Conservation (phyloP, 2,797 vertebrate genomes). For the Peromyscus nudipes region DNA sequence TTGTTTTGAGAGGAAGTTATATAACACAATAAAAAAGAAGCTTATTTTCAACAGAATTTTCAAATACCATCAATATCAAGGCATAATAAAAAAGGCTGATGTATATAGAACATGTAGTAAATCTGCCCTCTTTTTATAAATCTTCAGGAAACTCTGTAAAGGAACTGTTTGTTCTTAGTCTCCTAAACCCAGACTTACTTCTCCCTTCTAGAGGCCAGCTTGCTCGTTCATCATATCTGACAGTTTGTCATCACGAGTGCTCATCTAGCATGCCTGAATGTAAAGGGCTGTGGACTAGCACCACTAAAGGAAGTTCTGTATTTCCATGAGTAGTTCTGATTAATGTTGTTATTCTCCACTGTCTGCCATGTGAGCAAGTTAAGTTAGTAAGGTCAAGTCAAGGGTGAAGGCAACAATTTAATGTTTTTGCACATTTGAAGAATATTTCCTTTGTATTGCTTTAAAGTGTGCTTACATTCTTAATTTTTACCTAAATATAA, state of each 20-base stretch:
- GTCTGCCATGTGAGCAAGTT: neutral
- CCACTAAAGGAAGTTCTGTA: neutral
- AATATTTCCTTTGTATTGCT: constrained; percentile 10
- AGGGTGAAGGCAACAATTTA: neutral
- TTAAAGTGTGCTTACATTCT: constrained; percentile 28
- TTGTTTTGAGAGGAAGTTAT: constrained; percentile 62
- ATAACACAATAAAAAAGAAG: neutral
- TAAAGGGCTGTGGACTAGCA: constrained; percentile 24
- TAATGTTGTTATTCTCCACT: neutral
- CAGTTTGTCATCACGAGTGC: neutral
- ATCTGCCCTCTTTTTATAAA: constrained; percentile 6
- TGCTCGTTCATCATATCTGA: neutral
- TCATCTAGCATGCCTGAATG: neutral
- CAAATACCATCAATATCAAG: constrained; percentile 53
- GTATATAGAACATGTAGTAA: constrained; percentile 15
- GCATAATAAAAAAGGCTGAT: neutral
- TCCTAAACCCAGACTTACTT: neutral
- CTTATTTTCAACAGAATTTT: constrained; percentile 50
- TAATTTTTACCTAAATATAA: constrained; percentile 43
- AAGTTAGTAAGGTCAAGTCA: neutral
- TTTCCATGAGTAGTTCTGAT: neutral
- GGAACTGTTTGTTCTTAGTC: neutral
- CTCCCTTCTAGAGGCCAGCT: neutral
- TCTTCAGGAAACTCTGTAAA: constrained; percentile 8
- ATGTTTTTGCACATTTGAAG: constrained; percentile 37